Conservation (phyloP, 2,888 invertebrate genomes). For the Napeogenes sylphis region DNA sequence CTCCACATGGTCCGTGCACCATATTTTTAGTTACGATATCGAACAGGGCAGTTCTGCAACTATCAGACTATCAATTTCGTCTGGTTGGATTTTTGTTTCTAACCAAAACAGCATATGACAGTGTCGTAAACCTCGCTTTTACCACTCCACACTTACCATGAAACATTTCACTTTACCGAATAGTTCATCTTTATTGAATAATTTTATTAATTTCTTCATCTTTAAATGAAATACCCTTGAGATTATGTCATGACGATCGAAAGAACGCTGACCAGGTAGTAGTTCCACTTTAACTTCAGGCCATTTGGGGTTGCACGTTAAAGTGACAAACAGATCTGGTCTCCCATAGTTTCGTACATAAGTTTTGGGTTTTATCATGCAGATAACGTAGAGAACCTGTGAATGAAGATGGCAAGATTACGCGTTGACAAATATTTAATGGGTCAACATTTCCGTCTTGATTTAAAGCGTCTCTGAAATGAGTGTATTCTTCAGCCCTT, state of each 20-base stretch:
- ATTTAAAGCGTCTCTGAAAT: conserved; percentile 33
- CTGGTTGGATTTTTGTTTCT: conserved; percentile 35
- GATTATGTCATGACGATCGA: conserved; percentile 26
- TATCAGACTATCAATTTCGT: conserved; percentile 43
- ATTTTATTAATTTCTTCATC: conserved; percentile 20
- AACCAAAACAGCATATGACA: conserved; percentile 40
- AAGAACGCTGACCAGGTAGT: conserved; percentile 18
- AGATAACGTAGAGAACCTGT: conserved; percentile 31
- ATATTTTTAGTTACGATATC: conserved; percentile 33
- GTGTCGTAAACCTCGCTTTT: conserved; percentile 38
- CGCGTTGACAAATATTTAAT: conserved; percentile 20
- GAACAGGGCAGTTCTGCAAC: conserved; percentile 38
- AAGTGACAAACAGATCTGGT: conserved; percentile 24
- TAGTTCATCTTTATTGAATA: conserved; percentile 21
- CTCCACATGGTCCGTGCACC: conserved; percentile 35
- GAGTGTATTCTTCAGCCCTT: conserved; percentile 21
- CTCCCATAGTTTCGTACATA: too few species aligned
- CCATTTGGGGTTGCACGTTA: conserved; percentile 26
- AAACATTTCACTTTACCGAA: conserved; percentile 31
- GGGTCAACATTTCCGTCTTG: conserved; percentile 20
- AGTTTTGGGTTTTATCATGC: conserved; percentile 27
- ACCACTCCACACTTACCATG: conserved; percentile 38
- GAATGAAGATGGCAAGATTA: conserved; percentile 31
- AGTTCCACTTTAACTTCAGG: conserved; percentile 16
- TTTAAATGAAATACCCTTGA: conserved; percentile 28